Percentiles rank a stretch among this genome's conserved stretches.
Conservation (phyloP, 2,888 invertebrate species). For the Cacoxenus indagator region DNA sequence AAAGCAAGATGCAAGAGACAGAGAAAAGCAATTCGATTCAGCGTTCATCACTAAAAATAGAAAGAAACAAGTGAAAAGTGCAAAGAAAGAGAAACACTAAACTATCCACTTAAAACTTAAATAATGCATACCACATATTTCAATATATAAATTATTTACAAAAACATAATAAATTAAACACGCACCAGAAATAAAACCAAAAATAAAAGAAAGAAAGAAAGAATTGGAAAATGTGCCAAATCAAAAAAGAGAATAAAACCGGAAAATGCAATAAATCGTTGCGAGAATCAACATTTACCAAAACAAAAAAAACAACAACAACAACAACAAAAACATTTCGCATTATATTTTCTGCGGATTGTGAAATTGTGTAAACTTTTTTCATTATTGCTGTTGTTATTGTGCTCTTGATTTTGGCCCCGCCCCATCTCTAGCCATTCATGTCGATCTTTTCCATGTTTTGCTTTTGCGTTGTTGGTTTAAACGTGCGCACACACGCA, state of each 20-base stretch:
- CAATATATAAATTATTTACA: background rate
- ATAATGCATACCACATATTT: background rate
- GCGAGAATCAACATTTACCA: background rate
- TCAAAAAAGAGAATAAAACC: background rate
- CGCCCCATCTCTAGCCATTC: too few relatives aligned
- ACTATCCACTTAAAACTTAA: background rate
- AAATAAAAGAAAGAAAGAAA: constrained; percentile 1
- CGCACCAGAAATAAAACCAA: constrained; percentile 19
- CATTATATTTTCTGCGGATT: background rate
- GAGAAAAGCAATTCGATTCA: constrained; percentile 27
- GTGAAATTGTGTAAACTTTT: constrained; percentile 3
- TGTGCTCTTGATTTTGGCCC: too few relatives aligned
- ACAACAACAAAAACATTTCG: background rate
- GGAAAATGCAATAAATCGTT: constrained; percentile 23
- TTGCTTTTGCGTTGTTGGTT: background rate
- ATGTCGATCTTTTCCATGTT: too few relatives aligned
- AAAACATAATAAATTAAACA: constrained; percentile 19
- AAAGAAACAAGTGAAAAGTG: background rate
- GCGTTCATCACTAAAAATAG: constrained; percentile 37
- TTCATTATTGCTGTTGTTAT: too few relatives aligned
- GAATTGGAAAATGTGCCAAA: background rate
- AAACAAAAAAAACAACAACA: background rate
- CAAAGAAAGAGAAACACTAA: background rate
- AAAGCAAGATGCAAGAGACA: too few relatives aligned
- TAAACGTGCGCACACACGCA: background rate